Evolutionary conservation across 2,113 vertebrate genomes (phyloP).

Genomic region (Dermatemys mawii): DNA sequence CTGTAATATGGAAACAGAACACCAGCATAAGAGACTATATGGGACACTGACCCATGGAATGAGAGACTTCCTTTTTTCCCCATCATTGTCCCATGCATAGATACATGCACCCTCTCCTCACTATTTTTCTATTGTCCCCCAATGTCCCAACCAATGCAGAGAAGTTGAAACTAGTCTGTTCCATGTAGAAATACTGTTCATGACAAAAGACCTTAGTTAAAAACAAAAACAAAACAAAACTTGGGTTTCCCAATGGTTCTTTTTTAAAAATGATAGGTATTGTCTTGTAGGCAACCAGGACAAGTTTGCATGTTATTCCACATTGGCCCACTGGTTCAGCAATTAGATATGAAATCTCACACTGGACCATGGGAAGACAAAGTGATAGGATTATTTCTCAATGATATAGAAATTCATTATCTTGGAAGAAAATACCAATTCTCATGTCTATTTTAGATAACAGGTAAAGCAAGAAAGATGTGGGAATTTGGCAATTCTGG

Average conservation of each 20-base stretch:
- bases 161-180: not conserved
- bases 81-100: accelerated
- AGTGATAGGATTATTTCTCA: not conserved
- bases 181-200: not conserved
- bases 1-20: not conserved
- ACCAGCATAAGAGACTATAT: not conserved
- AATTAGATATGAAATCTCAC: not conserved
- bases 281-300: not conserved
- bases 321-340: not conserved
- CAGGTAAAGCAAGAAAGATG: not conserved
- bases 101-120: not conserved
- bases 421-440: not conserved
- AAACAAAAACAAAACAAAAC: not conserved
- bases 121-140: not conserved
- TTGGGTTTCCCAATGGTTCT: not conserved
- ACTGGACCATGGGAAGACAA: not conserved
- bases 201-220: not conserved
- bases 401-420: not conserved
- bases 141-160: accelerated
- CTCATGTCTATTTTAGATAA: not conserved
- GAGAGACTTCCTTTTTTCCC: not conserved
- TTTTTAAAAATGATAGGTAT: not conserved
- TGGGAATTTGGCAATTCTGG: accelerated
- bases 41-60: not conserved
- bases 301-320: not conserved